phyloP scores from a whole-genome alignment of 2,888 invertebrate genomes.

The Drosophila macrospina region DNA sequence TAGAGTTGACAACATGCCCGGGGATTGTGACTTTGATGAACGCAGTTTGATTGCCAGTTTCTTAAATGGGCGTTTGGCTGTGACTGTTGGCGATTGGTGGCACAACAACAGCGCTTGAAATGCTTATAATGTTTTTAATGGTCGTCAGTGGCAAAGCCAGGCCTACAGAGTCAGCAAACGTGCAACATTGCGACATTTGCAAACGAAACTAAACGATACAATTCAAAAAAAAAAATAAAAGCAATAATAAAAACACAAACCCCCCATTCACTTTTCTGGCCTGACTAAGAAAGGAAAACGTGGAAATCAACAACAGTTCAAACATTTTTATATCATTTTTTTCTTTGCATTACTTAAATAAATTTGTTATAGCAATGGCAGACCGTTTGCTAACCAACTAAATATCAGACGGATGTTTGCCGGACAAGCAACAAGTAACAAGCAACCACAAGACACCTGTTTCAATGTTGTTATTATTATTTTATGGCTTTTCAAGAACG shows the following conservation, averaged over 20 bases:
- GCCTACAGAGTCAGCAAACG: slow-evolving; percentile 25
- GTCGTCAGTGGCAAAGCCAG: slow-evolving; percentile 15
- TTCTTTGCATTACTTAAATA: slow-evolving; percentile 40
- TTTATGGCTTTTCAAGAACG: slow-evolving; percentile 32
- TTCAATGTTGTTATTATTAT: not conserved
- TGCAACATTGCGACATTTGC: slow-evolving; percentile 74
- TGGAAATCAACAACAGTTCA: slow-evolving; percentile 61
- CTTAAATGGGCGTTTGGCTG: slow-evolving; percentile 33
- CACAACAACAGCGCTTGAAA: slow-evolving; percentile 35
- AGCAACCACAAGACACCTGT: slow-evolving; percentile 20
- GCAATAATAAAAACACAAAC: not conserved
- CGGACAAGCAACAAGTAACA: slow-evolving; percentile 5
- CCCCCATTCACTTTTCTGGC: slow-evolving; percentile 71
- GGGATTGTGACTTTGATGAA: slow-evolving; percentile 69
- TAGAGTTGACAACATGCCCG: slow-evolving; percentile 51
- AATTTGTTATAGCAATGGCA: slow-evolving; percentile 35
- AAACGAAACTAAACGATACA: slow-evolving; percentile 57
- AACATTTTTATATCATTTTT: slow-evolving; percentile 41
- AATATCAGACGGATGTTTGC: slow-evolving; percentile 24
- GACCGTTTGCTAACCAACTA: not conserved
- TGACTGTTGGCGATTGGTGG: slow-evolving; percentile 17
- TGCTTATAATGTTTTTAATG: slow-evolving; percentile 43
- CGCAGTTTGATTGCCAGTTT: slow-evolving; percentile 60
- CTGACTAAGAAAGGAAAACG: slow-evolving; percentile 62
- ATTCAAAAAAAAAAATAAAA: slow-evolving; percentile 15